Conservation (phyloP, 2,113 vertebrate species). For the Australoheros scitulus region DNA sequence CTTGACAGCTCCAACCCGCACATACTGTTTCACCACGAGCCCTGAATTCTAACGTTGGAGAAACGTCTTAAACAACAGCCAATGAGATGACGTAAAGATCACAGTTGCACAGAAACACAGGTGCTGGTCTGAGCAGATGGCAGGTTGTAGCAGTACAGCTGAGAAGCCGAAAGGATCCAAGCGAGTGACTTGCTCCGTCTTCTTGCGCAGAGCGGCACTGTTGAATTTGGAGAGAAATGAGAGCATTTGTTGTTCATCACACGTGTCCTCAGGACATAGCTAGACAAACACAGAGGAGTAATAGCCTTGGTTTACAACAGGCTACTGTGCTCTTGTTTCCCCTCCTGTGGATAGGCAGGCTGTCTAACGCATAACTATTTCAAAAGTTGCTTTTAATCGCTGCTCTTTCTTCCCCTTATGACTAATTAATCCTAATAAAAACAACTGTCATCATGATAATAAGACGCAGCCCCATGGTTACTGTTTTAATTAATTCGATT, state of each 20-base stretch:
- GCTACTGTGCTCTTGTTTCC: constrained; percentile 30
- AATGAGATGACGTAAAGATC: background rate
- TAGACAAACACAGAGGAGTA: constrained; percentile 25
- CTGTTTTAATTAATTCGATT: background rate
- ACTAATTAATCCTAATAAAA: background rate
- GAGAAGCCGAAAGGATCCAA: background rate
- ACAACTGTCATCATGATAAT: background rate
- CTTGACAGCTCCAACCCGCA: background rate
- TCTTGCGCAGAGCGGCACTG: constrained; percentile 65
- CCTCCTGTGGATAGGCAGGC: constrained; percentile 30
- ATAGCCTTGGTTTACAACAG: constrained; percentile 29
- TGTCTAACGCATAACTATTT: constrained; percentile 29
- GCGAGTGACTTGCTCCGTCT: constrained; percentile 26
- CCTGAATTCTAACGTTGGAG: background rate
- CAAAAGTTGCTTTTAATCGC: constrained; percentile 42
- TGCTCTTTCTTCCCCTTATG: background rate
- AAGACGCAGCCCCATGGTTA: background rate
- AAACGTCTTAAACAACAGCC: background rate
- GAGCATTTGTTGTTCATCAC: constrained; percentile 56
- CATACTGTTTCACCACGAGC: background rate
- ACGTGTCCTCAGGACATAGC: constrained; percentile 52
- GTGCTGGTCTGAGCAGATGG: constrained; percentile 7
- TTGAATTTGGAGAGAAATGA: constrained; percentile 60
- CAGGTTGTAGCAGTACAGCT: constrained; percentile 1
- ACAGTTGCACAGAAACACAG: constrained; percentile 3